phyloP scores from a whole-genome alignment of 2,888 invertebrate species.

The Pseudanteris insignis region DNA sequence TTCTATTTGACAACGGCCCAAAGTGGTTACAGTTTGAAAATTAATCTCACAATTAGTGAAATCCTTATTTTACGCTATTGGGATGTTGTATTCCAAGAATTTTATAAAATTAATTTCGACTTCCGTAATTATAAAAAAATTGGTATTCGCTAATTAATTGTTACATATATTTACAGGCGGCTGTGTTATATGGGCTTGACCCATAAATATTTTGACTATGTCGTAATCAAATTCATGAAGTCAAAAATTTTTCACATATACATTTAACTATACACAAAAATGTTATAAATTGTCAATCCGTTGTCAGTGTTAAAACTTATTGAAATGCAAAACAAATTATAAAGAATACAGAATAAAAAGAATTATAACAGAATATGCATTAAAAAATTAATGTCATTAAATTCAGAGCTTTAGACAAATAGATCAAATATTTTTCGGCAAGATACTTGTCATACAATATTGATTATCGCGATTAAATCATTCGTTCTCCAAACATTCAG shows the following conservation, averaged over 20 bases:
- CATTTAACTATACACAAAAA: conserved; percentile 32
- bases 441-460: conserved; percentile 34
- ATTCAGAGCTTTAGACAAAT: conserved; percentile 33
- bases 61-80: too few species aligned
- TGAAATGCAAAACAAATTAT: too few species aligned
- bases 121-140: too few species aligned
- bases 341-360: too few species aligned
- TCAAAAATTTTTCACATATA: conserved; percentile 16
- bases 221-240: conserved; percentile 15
- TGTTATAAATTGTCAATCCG: conserved; percentile 18
- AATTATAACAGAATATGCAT: conserved; percentile 12
- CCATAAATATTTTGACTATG: too few species aligned
- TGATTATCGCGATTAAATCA: conserved; percentile 25
- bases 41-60: too few species aligned
- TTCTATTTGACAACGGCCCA: too few species aligned
- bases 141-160: too few species aligned
- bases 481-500: conserved; percentile 20
- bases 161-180: background rate
- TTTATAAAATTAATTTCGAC: too few species aligned
- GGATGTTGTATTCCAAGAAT: too few species aligned
- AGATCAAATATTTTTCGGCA: conserved; percentile 36
- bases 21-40: too few species aligned
- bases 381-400: conserved; percentile 32
- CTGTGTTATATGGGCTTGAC: background rate
- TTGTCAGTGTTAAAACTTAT: too few species aligned